Evolutionary conservation across 1,140 invertebrate species (phyloP).

Genomic region (Eupeodes corollae): DNA sequence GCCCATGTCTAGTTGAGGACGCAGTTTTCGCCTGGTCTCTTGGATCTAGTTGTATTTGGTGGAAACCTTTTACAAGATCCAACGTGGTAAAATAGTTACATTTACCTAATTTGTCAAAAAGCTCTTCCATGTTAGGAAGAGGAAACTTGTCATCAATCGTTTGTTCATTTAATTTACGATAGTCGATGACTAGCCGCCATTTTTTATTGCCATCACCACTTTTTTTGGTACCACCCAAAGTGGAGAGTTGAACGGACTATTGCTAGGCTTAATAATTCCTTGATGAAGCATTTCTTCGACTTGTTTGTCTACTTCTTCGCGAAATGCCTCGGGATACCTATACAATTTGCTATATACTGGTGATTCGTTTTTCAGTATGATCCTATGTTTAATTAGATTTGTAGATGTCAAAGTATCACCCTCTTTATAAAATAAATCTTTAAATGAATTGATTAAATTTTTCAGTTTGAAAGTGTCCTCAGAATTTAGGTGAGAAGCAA

Average conservation of each 20-base stretch:
- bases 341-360: constrained; percentile 18
- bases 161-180: constrained; percentile 21
- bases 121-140: constrained; percentile 12
- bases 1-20: constrained; percentile 2
- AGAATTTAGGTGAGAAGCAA: too few relatives aligned
- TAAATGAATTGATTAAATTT: constrained; percentile 1
- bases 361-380: constrained; percentile 11
- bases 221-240: constrained; percentile 22
- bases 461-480: too few relatives aligned
- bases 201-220: constrained; percentile 11
- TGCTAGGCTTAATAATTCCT: constrained; percentile 15
- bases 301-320: constrained; percentile 18
- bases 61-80: constrained; percentile 36
- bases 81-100: constrained; percentile 12
- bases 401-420: constrained; percentile 6
- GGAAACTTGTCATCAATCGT: constrained; percentile 13
- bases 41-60: constrained; percentile 14
- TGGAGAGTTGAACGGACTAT: constrained; percentile 13
- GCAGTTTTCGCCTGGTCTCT: constrained; percentile 9
- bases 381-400: constrained; percentile 19
- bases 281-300: constrained; percentile 22
- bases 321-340: constrained; percentile 22
- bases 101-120: constrained; percentile 10
- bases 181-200: constrained; percentile 32
- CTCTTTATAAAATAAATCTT: constrained; percentile 1